Evolutionary conservation across 1,140 invertebrate genomes (phyloP).

Genomic region (Hycleus phaleratus): DNA sequence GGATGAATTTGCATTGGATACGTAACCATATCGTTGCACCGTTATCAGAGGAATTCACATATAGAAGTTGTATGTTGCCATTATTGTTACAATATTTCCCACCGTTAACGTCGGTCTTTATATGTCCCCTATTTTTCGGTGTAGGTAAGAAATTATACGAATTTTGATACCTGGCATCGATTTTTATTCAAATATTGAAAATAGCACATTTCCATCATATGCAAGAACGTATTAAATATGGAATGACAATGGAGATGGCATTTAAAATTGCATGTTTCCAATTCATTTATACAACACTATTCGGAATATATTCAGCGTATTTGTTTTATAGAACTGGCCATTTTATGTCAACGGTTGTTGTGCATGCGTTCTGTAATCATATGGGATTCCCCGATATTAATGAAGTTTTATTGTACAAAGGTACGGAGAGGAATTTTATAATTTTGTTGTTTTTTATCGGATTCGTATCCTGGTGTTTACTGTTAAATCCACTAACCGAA

Average conservation of each 20-base stretch:
- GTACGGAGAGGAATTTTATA: constrained; percentile 55
- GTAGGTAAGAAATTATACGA: constrained; percentile 51
- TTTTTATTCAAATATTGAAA: neutral
- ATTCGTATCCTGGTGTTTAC: constrained; percentile 65
- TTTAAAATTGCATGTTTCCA: constrained; percentile 77
- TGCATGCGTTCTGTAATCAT: constrained; percentile 91
- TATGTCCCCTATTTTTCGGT: constrained; percentile 89
- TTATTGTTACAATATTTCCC: constrained; percentile 75
- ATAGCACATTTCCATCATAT: constrained; percentile 89
- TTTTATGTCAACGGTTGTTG: constrained; percentile 77
- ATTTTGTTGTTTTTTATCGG: constrained; percentile 65
- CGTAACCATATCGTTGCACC: constrained; percentile 87
- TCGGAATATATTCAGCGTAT: constrained; percentile 89
- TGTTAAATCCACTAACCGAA: constrained; percentile 71
- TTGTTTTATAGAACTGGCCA: constrained; percentile 81
- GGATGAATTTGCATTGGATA: constrained; percentile 71
- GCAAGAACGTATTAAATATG: constrained; percentile 66
- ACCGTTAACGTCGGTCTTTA: constrained; percentile 67
- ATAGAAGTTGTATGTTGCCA: constrained; percentile 86
- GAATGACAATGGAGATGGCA: constrained; percentile 58
- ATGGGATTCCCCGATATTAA: constrained; percentile 90
- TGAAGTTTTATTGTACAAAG: constrained; percentile 63
- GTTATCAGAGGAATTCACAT: constrained; percentile 87
- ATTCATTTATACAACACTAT: constrained; percentile 83
- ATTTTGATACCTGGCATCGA: neutral